Percentiles rank a stretch among this genome's conserved stretches.
Conservation (phyloP, 2,113 vertebrate genomes). For the Anolis carolinensis region DNA sequence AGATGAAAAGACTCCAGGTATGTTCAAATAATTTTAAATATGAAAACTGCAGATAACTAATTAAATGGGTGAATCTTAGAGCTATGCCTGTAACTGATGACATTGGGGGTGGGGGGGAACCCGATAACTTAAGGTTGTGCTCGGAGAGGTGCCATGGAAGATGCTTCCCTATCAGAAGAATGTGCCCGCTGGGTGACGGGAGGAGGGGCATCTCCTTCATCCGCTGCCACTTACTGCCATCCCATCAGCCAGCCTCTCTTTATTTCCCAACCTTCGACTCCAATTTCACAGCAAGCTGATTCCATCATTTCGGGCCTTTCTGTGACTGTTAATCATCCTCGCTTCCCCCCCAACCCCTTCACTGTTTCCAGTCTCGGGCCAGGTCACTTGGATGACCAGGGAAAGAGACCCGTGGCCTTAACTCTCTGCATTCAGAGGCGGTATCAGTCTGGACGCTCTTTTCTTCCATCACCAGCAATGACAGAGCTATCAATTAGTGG, state of each 20-base stretch:
- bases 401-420: not conserved
- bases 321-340: slow-evolving; percentile 27
- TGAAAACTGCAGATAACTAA: too few relatives aligned
- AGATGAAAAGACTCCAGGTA: too few relatives aligned
- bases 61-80: too few relatives aligned
- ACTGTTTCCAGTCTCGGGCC: not conserved
- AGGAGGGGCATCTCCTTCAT: not conserved
- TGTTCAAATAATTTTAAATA: too few relatives aligned
- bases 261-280: slow-evolving; percentile 27
- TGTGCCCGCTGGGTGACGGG: not conserved
- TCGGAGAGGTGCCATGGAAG: not conserved
- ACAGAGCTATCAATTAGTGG: slow-evolving; percentile 15
- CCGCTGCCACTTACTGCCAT: not conserved
- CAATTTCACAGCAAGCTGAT: slow-evolving; percentile 44
- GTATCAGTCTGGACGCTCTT: not conserved
- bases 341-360: not conserved
- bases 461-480: not conserved
- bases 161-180: too few relatives aligned
- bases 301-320: slow-evolving; percentile 28
- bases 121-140: too few relatives aligned
- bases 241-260: slow-evolving; percentile 1
- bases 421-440: not conserved
- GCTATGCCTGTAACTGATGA: too few relatives aligned
- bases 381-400: not conserved
- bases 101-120: too few relatives aligned